Conservation (phyloP, 2,797 vertebrate species). For the Sciurus vulgaris region DNA sequence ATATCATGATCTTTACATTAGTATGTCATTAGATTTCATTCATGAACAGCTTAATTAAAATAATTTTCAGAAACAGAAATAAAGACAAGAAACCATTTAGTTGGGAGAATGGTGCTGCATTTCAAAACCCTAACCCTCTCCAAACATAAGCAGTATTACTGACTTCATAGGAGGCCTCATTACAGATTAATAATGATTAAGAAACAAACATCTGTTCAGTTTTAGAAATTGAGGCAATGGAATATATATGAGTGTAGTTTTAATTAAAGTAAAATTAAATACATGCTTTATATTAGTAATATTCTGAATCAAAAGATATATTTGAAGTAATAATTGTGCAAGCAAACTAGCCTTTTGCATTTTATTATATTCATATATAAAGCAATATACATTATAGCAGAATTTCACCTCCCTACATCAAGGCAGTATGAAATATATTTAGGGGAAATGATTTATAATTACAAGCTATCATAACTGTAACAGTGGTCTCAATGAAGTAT, state of each 20-base stretch:
- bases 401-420: not conserved
- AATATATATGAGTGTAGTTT: not conserved
- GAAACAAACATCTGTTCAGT: not conserved
- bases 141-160: not conserved
- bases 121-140: not conserved
- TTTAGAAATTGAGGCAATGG: not conserved
- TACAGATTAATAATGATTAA: not conserved
- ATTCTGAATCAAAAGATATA: not conserved
- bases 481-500: not conserved
- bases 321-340: not conserved
- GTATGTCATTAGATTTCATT: conserved; percentile 70
- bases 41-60: conserved; percentile 81
- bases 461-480: not conserved
- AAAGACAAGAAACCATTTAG: conserved; percentile 52
- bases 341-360: not conserved
- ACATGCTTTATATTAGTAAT: not conserved
- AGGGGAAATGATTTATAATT: not conserved
- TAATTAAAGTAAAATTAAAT: too few relatives aligned
- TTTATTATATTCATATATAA: not conserved
- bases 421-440: not conserved
- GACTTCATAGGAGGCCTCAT: not conserved
- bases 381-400: not conserved
- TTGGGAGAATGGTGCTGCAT: not conserved
- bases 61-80: conserved; percentile 76
- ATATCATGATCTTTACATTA: conserved; percentile 72